Percentiles rank a stretch among this genome's conserved stretches.
These are phyloP conservation scores for Papilio demoleus DNA, from an alignment of 2,888 invertebrate genomes.

Conservation along the genomic window DNA sequence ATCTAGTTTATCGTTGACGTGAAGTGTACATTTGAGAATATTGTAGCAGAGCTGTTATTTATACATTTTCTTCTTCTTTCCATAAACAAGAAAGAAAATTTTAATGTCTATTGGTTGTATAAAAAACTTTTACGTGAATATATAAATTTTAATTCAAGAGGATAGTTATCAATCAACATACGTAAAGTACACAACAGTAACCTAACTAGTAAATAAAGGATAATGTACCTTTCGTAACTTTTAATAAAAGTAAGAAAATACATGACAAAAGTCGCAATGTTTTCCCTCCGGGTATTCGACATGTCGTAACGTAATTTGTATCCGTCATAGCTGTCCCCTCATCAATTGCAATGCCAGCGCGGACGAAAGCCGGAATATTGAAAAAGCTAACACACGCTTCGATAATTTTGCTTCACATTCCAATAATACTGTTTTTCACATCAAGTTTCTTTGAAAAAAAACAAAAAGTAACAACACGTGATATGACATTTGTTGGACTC, in stretches of 20 bases:
- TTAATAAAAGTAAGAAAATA: slow-evolving; percentile 9
- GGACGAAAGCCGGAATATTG: slow-evolving; percentile 30
- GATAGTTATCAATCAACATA: too few relatives aligned
- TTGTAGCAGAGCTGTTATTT: slow-evolving; percentile 15
- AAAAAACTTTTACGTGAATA: too few relatives aligned
- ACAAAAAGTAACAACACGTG: not conserved
- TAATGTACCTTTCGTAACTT: not conserved
- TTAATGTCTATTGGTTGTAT: too few relatives aligned
- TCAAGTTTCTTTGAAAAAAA: not conserved
- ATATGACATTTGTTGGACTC: too few relatives aligned
- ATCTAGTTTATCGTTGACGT: slow-evolving; percentile 14
- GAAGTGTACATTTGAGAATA: slow-evolving; percentile 32
- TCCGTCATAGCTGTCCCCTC: slow-evolving; percentile 32
- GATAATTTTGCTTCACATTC: not conserved
- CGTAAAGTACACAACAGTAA: too few relatives aligned
- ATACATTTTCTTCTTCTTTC: not conserved
- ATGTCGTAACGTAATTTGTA: slow-evolving; percentile 36
- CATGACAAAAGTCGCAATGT: slow-evolving; percentile 6
- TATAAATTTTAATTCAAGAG: too few relatives aligned
- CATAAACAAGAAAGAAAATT: too few relatives aligned
- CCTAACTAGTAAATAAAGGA: too few relatives aligned
- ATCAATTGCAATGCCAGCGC: slow-evolving; percentile 28
- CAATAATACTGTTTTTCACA: not conserved
- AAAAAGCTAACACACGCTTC: slow-evolving; percentile 33
- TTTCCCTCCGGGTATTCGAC: slow-evolving; percentile 17